These are phyloP conservation scores for Brachylomia viminalis DNA, from an alignment of 2,888 invertebrate species.

Conservation along the genomic window DNA sequence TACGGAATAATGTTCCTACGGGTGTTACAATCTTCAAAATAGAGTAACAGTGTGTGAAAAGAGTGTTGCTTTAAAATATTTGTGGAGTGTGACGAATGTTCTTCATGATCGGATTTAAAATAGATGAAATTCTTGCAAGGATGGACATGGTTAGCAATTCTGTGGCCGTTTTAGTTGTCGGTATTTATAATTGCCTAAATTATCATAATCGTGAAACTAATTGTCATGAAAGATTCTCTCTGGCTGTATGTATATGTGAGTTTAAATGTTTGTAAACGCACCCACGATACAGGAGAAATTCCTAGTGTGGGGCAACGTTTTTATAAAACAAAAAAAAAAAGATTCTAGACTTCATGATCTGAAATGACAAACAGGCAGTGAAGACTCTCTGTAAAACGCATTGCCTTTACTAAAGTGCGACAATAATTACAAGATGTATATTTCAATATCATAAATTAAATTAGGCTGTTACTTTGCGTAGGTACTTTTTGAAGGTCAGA, in stretches of 20 bases:
- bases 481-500: not conserved
- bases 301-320: no score
- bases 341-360: not conserved
- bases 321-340: no score
- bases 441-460: not conserved
- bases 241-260: no score
- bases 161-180: not conserved
- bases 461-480: not conserved
- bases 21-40: constrained; percentile 15
- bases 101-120: not conserved
- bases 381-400: not conserved
- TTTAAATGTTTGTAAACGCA: no score
- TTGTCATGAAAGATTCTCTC: not conserved
- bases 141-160: not conserved
- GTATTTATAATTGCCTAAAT: not conserved
- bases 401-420: not conserved
- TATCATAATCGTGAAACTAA: not conserved
- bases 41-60: constrained; percentile 7
- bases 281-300: no score
- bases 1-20: constrained; percentile 6
- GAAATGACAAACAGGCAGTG: not conserved
- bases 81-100: not conserved
- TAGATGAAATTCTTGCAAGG: not conserved
- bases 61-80: constrained; percentile 4
- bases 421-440: not conserved